Conservation (phyloP, 2,888 invertebrate species). For the Ligdia adustata region DNA sequence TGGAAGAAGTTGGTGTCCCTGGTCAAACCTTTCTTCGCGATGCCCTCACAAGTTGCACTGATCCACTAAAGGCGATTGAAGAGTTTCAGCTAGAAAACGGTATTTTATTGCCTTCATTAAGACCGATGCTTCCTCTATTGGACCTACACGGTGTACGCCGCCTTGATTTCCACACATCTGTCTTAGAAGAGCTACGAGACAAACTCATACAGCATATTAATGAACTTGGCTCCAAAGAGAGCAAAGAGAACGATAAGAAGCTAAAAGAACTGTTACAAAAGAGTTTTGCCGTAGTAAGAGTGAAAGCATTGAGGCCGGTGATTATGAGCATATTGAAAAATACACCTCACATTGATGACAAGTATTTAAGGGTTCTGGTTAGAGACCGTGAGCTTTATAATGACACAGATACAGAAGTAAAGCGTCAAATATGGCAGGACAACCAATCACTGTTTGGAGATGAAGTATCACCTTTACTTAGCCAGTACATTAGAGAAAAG, state of each 20-base stretch:
- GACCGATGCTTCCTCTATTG: conserved; percentile 97
- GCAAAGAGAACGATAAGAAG: conserved; percentile 90
- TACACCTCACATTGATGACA: conserved; percentile 96
- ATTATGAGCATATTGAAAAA: conserved; percentile 97
- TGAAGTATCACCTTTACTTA: conserved; percentile 97
- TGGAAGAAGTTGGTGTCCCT: conserved; percentile 94
- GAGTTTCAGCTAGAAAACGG: conserved; percentile 98
- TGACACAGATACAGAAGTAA: conserved; percentile 98
- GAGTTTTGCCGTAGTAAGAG: conserved; percentile 96
- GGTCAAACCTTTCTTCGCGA: conserved; percentile 94
- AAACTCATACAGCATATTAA: conserved; percentile 91
- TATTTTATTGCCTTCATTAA: conserved; percentile 94
- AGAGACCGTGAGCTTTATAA: conserved; percentile 95
- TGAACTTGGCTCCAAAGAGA: conserved; percentile 90
- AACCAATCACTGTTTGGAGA: conserved; percentile 98
- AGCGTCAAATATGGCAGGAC: conserved; percentile 98
- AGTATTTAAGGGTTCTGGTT: conserved; percentile 85
- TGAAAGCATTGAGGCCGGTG: conserved; percentile 95
- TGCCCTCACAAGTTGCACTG: conserved; percentile 97
- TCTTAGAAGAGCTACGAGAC: conserved; percentile 90
- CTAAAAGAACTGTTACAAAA: conserved; percentile 95
- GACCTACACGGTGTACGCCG: conserved; percentile 97
- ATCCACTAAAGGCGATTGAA: conserved; percentile 98
- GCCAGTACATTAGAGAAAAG: conserved; percentile 97
- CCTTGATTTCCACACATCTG: conserved; percentile 97